Base-by-base conservation (phyloP, 2,888 invertebrate species). In the Xylocampa areola region DNA sequence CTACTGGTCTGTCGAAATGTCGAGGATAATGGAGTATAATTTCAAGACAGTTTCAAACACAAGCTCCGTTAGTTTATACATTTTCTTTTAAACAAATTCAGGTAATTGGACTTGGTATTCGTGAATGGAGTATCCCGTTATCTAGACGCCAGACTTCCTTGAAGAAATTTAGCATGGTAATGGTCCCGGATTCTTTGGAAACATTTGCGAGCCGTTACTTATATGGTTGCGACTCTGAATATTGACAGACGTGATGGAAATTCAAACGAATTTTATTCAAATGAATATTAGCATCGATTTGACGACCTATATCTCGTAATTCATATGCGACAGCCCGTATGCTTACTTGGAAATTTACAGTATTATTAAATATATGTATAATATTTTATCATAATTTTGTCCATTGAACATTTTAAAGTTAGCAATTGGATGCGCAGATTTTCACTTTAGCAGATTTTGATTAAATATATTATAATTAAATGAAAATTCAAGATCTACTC, bases 161-260 rank as follows among this genome's bases (percentile, higher is more conserved):
- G 83, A 82, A 82, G 77, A 78, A 82, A 84, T 85, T 84, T 82
- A 83, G 76, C 79, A 84, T 85, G 72, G 76, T 85, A 85, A 85
- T 86, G 82, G 80, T 79, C 68, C 59, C 77, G 71, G 71, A 68
- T 84, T 85, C 82, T 80, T 79, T 68, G 76, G 83, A 87, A 86
- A 82, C 79, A 84, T 84, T 84, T 69, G 71, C 68, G 68, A 66
- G 76, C 92, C 90, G 91, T 90, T 92, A 76, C 50, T 55, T 73
- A 89, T 80, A 73, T 79, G 73, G 87, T 80, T 82, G 84, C 79
- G 82, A 78, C 82, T 81, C 78, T 76, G 78, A 82, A 85, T 83
- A 83, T 84, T 74, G 77, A 76, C 69, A 77, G 44, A 87, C 89
- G 89, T 90, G 90, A 87, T 75, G 60, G 49, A 82, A 81, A 87